Evolutionary conservation across 2,888 invertebrate genomes (phyloP).

Genomic region (Masnerella sp.): DNA sequence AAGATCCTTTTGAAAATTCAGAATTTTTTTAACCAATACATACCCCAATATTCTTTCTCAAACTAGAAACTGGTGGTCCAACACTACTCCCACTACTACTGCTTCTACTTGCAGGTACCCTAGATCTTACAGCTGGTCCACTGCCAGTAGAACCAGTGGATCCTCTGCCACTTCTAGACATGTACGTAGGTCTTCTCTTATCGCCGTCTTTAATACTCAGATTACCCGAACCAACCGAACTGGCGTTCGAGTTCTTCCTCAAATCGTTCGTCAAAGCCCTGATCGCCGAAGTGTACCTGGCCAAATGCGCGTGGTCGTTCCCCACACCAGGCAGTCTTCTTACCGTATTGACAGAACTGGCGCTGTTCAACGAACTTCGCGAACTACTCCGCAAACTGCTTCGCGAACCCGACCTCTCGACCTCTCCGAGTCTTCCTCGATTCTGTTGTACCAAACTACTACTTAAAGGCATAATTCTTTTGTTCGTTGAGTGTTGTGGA

Average conservation of each 20-base stretch:
- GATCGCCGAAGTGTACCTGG: slow-evolving; percentile 80
- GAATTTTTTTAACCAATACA: too few species aligned
- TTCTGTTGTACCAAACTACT: slow-evolving; percentile 34
- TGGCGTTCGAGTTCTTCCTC: slow-evolving; percentile 64
- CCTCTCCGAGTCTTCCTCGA: slow-evolving; percentile 72
- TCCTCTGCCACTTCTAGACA: slow-evolving; percentile 35
- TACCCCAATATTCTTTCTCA: slow-evolving; percentile 65
- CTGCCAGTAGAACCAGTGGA: slow-evolving; percentile 50
- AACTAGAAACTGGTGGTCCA: slow-evolving; percentile 76
- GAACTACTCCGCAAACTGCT: slow-evolving; percentile 88
- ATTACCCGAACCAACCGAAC: slow-evolving; percentile 16
- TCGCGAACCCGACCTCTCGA: slow-evolving; percentile 87
- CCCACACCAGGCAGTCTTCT: slow-evolving; percentile 79
- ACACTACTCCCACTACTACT: slow-evolving; percentile 81
- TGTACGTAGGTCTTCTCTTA: slow-evolving; percentile 55
- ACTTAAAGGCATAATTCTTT: slow-evolving; percentile 53
- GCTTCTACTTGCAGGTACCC: slow-evolving; percentile 81
- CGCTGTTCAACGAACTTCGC: slow-evolving; percentile 89
- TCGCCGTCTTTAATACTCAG: slow-evolving; percentile 61
- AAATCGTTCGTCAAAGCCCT: slow-evolving; percentile 77
- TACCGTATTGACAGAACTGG: slow-evolving; percentile 88
- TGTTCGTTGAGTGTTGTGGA: slow-evolving; percentile 17
- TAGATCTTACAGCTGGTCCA: slow-evolving; percentile 64
- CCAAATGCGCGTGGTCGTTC: slow-evolving; percentile 76
- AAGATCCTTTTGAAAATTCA: too few species aligned